A percentile compares a stretch with the other conserved stretches of the same genome.
Evolutionary conservation across 2,888 invertebrate species (phyloP).

Genomic region (Frankliniella intonsa): DNA sequence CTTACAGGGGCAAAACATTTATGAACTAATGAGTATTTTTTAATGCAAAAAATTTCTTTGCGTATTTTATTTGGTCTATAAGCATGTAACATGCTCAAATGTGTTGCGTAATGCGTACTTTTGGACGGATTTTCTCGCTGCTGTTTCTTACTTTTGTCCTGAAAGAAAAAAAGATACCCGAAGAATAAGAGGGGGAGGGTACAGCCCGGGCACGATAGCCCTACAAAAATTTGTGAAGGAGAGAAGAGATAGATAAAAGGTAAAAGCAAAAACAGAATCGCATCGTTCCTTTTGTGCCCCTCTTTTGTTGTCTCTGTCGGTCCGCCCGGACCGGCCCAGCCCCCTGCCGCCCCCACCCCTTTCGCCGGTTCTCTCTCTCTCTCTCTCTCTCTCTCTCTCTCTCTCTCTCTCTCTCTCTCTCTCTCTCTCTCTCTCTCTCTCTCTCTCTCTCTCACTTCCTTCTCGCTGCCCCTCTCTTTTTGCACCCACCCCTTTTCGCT

Average conservation of each 20-base stretch:
- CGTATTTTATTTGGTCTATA: too few species aligned
- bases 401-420: too few species aligned
- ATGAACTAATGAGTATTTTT: too few species aligned
- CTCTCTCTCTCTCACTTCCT: background rate
- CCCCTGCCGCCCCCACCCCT: background rate
- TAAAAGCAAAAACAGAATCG: constrained; percentile 2
- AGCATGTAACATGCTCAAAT: too few species aligned
- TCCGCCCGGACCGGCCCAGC: background rate
- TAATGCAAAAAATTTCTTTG: too few species aligned
- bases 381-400: too few species aligned
- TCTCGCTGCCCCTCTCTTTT: too few species aligned
- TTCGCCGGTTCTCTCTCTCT: background rate
- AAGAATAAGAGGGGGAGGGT: background rate
- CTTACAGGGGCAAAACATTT: too few species aligned
- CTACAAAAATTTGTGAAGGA: background rate
- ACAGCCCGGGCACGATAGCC: background rate
- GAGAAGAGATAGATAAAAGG: background rate
- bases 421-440: background rate
- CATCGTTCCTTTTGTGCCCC: background rate
- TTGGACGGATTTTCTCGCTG: too few species aligned
- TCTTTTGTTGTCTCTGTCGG: background rate
- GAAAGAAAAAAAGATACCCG: background rate
- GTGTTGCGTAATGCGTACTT: too few species aligned
- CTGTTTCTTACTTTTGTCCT: background rate
- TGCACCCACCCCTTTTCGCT: too few species aligned